Base-by-base conservation (phyloP, 2,888 invertebrate genomes). In the Agrotis exclamationis region DNA sequence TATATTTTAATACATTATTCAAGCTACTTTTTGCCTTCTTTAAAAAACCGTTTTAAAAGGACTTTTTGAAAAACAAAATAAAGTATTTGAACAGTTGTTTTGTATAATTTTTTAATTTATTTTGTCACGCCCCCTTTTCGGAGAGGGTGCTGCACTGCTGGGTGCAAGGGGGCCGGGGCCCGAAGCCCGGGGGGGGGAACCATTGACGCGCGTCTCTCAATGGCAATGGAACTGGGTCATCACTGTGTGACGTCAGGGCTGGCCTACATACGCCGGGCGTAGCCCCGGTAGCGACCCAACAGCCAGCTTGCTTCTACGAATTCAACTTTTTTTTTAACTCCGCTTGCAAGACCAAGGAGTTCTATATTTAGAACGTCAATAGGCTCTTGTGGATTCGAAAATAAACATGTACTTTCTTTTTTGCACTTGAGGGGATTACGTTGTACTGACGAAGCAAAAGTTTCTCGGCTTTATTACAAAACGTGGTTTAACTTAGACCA, bases 161-260 rank as follows among this genome's bases (percentile, higher is more conserved):
- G 84, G 80, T 80, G 86, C 83, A 82, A 80, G 86, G 74, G 85
- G 75, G 65, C 44, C 7, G 58, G 56, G 56, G 60, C 74, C 33
- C 76, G 76, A 69, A 76, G 78, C 70, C 70, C 79, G 74, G 84
- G 84, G 83, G 81, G 87, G 86, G 90, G 88, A 89, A 95, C 95
- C 96, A 96, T 96, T 96, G 96, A 96, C 96, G 96, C 92, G 94
- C 93, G 90, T 89, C 93, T 92, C 94, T 96, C 95, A 96, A 96
- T 96, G 96, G 95, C 95, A 90, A 77, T 85, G 85, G 89, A 95
- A 92, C 86, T 96, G 89, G 96, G 96, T 95, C 96, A 94, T 87
- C 93, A 90, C 87, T 84, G 80, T 76, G 90, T 95, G 96, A 96
- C 96, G 96, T 96, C 96, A 96, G 90, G 54, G 85, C 60, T 94